These are phyloP conservation scores for Ictidomys tridecemlineatus DNA, from an alignment of 2,113 vertebrate genomes.

Conservation along the genomic window DNA sequence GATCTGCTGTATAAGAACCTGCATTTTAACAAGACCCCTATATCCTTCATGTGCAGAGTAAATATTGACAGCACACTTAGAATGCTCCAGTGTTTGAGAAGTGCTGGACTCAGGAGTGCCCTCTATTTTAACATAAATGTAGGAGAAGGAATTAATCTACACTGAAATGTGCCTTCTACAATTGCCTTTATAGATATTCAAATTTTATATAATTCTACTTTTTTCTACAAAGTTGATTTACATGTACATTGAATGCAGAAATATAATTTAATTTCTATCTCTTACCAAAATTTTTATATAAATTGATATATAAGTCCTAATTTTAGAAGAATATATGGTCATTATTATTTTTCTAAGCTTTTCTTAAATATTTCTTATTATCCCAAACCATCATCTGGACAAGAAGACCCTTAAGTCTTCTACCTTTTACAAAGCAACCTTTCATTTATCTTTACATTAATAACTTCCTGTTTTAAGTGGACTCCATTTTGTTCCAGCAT, in stretches of 20 bases:
- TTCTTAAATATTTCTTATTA: background rate
- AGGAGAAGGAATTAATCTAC: background rate
- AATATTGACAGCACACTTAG: background rate
- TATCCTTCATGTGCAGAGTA: background rate
- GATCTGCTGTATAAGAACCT: background rate
- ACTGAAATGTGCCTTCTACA: background rate
- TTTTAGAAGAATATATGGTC: background rate
- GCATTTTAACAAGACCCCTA: background rate
- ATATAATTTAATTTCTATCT: background rate
- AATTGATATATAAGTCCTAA: constrained; percentile 25
- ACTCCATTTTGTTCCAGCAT: background rate
- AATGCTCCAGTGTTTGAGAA: background rate
- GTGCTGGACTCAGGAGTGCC: background rate
- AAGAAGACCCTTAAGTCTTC: constrained; percentile 9
- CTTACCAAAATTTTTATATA: background rate
- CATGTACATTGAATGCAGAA: background rate
- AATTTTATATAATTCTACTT: background rate
- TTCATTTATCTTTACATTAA: background rate
- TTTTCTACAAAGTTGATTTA: constrained; percentile 28
- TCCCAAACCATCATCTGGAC: background rate
- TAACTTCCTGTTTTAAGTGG: background rate
- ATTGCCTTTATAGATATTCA: background rate
- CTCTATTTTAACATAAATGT: background rate
- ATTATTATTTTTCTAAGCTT: background rate
- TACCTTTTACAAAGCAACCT: background rate